Percentiles rank a stretch among this genome's conserved stretches.
phyloP scores from a whole-genome alignment of 2,888 invertebrate species.

The Apoda limacodes region DNA sequence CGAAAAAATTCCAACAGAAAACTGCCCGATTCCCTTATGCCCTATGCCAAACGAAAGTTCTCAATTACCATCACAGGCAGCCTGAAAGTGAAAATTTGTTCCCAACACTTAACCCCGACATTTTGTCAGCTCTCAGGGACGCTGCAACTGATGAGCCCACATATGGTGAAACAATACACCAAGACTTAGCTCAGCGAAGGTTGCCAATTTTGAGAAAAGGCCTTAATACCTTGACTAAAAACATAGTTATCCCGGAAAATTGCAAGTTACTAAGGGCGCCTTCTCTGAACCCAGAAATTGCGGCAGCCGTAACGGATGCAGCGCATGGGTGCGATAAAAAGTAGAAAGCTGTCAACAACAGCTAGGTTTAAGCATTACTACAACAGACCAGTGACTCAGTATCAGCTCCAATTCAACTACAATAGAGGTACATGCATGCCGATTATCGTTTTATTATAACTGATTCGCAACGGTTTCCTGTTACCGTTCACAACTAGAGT shows the following conservation, averaged over 20 bases:
- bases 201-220: conserved; percentile 6
- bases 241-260: conserved; percentile 8
- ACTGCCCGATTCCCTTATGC: too few species aligned
- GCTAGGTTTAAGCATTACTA: too few species aligned
- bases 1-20: too few species aligned
- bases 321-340: conserved; percentile 4
- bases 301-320: conserved; percentile 5
- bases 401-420: too few species aligned
- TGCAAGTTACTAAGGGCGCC: conserved; percentile 7
- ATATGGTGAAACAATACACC: conserved; percentile 4
- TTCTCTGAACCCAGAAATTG: conserved; percentile 10
- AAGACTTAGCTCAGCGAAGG: conserved; percentile 8
- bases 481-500: too few species aligned
- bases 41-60: too few species aligned
- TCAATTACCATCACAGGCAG: too few species aligned
- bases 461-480: too few species aligned
- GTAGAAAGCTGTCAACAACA: conserved; percentile 7
- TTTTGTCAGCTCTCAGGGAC: conserved; percentile 4
- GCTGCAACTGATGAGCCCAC: conserved; percentile 4
- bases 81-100: too few species aligned
- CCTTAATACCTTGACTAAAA: not conserved
- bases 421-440: too few species aligned
- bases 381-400: too few species aligned
- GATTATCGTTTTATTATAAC: too few species aligned
- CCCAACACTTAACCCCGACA: not conserved